Base-by-base conservation (phyloP, 92 coral and sea anemone genomes). In the Epizoanthus stellaris region DNA sequence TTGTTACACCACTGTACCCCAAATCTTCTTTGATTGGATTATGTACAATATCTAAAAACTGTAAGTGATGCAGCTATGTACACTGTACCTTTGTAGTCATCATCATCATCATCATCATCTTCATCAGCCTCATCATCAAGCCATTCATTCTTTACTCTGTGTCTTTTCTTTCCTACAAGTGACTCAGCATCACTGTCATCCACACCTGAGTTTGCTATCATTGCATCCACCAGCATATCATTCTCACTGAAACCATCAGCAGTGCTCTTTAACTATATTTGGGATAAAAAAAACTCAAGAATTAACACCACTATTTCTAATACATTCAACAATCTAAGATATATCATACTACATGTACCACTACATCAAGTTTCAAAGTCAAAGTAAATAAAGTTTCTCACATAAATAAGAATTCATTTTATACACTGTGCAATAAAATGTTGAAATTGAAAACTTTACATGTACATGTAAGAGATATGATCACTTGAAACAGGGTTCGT, bases 11-110 rank as follows among this genome's bases (percentile, higher is more conserved):
- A 42, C 47, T 42, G 3, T 42, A n/a, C n/a, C 47, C 47, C 47
- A 3, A 3, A 3, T 42, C 47, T 42, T 42, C 8, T 43, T 43
- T 43, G 0, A 43, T 6, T 43, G 5, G 49, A 43, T 6, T 1
- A 47, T 49, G 56, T 49, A 49, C 56, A 8, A 49, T 5, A 49
- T 47, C 9, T 47, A 47, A 5, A 47, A 47, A 47, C 54, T 47
- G 54, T 47, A 47, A 6, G 11, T 7, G 54, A 47, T 49, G 56
- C 56, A 49, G 56, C 56, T 8, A 21, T 59, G 7, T 75, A 96
- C 99, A n/a, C n/a, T n/a, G n/a, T n/a, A n/a, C n/a, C 99, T 94
- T 95, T 96, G 68, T 94, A 94, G 56, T 95, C 98, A 72, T 93
- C 98, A 73, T 95, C 98, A 5, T 95, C 98, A 79, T 88, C 91